Conservation (phyloP, 1,140 invertebrate species). For the Drosophila eugracilis region DNA sequence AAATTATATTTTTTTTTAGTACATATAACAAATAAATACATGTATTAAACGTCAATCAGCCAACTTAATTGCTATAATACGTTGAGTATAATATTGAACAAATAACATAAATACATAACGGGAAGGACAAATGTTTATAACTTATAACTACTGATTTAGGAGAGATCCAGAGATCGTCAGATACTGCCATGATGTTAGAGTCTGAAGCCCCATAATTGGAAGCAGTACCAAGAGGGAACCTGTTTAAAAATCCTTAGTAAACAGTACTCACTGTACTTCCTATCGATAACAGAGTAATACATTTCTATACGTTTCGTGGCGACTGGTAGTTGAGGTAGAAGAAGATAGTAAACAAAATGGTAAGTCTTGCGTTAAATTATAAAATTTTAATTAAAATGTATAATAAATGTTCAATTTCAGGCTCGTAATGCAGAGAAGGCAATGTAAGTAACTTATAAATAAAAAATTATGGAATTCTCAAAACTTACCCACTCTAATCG, state of each 20-base stretch:
- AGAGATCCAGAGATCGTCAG: no score
- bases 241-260: not conserved
- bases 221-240: no score
- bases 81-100: no score
- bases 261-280: not conserved
- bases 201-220: no score
- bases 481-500: not conserved
- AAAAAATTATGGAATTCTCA: not conserved
- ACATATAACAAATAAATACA: no score
- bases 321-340: conserved; percentile 6
- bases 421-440: conserved; percentile 94
- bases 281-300: not conserved
- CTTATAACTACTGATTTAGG: no score
- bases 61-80: no score
- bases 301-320: not conserved
- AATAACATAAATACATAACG: no score
- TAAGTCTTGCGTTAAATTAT: conserved; percentile 42
- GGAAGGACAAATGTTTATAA: no score
- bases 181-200: no score
- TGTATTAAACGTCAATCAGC: no score
- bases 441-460: conserved; percentile 88
- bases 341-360: conserved; percentile 63
- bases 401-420: conserved; percentile 70
- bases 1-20: no score
- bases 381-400: conserved; percentile 10